phyloP scores from a whole-genome alignment of 2,888 invertebrate genomes.

The Drosophila pegasa region DNA sequence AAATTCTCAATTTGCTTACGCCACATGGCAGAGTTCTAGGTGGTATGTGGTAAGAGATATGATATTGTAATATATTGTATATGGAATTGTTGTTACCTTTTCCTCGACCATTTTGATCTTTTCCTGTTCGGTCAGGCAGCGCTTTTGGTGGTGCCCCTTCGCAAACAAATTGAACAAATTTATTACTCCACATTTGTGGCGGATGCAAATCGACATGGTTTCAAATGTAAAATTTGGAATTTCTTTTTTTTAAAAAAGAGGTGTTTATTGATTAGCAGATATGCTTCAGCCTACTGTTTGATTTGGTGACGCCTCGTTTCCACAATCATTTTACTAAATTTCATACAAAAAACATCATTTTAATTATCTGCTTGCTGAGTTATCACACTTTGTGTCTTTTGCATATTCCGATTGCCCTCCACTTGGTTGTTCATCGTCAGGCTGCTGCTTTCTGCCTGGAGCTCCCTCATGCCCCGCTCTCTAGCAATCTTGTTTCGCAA shows the following conservation, averaged over 20 bases:
- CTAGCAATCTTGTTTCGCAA: conserved; percentile 31
- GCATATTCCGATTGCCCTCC: background rate
- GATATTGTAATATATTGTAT: too few species aligned
- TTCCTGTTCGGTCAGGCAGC: conserved; percentile 22
- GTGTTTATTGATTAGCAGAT: background rate
- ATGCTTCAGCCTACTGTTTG: conserved; percentile 13
- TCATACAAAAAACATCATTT: conserved; percentile 2
- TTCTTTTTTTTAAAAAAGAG: too few species aligned
- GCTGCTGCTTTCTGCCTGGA: background rate
- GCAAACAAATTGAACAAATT: background rate
- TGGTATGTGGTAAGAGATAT: background rate
- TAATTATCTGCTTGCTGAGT: conserved; percentile 12
- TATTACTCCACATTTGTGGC: conserved; percentile 17
- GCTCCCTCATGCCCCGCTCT: background rate
- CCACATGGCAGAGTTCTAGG: conserved; percentile 20
- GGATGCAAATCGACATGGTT: conserved; percentile 38
- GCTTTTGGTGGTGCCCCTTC: conserved; percentile 9
- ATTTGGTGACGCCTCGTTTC: background rate
- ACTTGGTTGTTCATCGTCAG: background rate
- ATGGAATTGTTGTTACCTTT: conserved; percentile 16
- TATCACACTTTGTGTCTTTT: background rate
- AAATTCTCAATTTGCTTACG: conserved; percentile 31
- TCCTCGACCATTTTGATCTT: background rate
- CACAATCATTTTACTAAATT: background rate
- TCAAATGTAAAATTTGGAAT: too few species aligned